These are phyloP conservation scores for Bufo gargarizans DNA, from an alignment of 2,113 vertebrate genomes.

Conservation along the genomic window DNA sequence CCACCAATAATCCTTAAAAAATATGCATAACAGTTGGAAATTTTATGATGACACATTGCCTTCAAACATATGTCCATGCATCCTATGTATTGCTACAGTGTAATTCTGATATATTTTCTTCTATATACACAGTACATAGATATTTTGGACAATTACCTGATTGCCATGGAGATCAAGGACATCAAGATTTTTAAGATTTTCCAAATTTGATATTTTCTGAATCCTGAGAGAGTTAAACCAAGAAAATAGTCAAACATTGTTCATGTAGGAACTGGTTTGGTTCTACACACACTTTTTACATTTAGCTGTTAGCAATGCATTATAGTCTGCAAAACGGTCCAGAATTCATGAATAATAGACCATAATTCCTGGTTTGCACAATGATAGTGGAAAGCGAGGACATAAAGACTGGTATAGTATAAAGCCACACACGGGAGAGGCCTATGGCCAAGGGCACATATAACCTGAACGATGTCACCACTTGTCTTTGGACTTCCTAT, in stretches of 20 bases:
- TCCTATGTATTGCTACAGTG: not conserved
- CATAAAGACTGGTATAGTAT: not conserved
- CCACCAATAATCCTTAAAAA: no score
- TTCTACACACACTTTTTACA: not conserved
- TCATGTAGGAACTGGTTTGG: not conserved
- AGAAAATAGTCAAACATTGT: not conserved
- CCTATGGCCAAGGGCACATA: not conserved
- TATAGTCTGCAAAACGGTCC: not conserved
- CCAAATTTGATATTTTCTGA: conserved; percentile 85
- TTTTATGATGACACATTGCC: no score
- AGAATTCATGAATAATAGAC: not conserved
- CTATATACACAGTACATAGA: not conserved
- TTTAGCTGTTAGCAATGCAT: not conserved
- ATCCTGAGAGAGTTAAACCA: conserved; percentile 75
- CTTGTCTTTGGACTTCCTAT: not conserved
- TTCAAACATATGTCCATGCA: no score
- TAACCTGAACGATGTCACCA: not conserved
- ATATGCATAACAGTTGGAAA: no score
- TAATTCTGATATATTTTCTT: not conserved
- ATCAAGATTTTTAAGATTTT: conserved; percentile 82
- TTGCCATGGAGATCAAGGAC: conserved; percentile 94
- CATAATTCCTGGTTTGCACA: not conserved
- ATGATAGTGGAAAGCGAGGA: not conserved
- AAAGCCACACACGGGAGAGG: not conserved
- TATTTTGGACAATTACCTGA: conserved; percentile 76